Evolutionary conservation across 2,797 vertebrate genomes (phyloP).

Genomic region (Heliangelus exortis): DNA sequence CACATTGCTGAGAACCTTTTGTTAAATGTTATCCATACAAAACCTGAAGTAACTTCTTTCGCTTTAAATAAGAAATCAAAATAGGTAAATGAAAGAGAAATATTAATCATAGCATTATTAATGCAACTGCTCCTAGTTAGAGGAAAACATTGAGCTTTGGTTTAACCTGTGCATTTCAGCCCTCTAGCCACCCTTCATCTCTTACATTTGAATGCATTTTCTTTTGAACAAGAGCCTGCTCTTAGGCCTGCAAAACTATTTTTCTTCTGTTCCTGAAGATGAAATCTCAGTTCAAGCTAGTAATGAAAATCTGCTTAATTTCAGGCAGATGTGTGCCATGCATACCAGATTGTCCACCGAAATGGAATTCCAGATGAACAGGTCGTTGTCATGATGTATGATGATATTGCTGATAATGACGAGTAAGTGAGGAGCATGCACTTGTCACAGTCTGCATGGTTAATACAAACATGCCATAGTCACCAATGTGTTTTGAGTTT

Average conservation of each 20-base stretch:
- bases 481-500: not conserved
- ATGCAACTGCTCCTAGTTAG: not conserved
- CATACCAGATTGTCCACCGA: constrained; percentile 93
- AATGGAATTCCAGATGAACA: constrained; percentile 97
- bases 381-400: constrained; percentile 98
- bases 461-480: not conserved
- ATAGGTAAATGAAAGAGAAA: not conserved
- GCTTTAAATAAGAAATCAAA: not conserved
- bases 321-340: constrained; percentile 94
- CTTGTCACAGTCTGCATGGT: not conserved
- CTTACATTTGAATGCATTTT: not conserved
- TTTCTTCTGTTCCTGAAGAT: not conserved
- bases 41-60: not conserved
- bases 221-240: not conserved
- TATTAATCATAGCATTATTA: not conserved
- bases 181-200: not conserved
- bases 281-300: not conserved
- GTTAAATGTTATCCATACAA: not conserved
- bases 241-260: not conserved
- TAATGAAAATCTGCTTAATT: constrained; percentile 2
- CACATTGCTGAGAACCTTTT: not conserved
- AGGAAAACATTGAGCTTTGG: not conserved
- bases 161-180: not conserved
- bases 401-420: constrained; percentile 87
- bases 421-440: constrained; percentile 82